These are phyloP conservation scores for Prionace glauca DNA, from an alignment of 2,797 vertebrate species.

Conservation along the genomic window DNA sequence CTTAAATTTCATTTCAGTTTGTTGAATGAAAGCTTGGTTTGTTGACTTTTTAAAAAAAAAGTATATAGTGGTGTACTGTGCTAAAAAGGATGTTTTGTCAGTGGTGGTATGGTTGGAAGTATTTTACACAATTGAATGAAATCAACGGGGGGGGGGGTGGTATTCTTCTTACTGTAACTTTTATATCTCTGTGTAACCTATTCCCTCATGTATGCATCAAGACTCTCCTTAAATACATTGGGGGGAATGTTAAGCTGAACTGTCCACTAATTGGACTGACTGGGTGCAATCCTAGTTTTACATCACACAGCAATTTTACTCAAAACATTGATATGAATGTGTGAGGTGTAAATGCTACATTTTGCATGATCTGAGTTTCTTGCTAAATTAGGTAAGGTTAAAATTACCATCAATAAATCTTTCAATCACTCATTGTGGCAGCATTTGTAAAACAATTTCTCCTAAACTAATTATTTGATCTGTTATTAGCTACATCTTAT, in stretches of 20 bases:
- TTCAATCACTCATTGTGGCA: background rate
- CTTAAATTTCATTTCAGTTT: background rate
- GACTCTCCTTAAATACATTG: background rate
- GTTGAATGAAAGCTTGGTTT: conserved; percentile 4
- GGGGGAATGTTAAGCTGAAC: background rate
- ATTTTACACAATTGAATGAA: background rate
- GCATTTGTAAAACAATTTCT: background rate
- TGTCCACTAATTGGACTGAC: background rate
- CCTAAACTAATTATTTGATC: background rate
- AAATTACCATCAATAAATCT: background rate
- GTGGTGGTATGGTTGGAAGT: background rate
- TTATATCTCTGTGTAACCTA: background rate
- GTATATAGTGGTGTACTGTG: background rate
- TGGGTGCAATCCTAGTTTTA: background rate
- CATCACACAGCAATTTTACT: background rate
- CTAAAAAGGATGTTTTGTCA: background rate
- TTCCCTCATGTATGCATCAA: background rate
- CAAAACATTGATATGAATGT: background rate
- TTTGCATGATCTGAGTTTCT: background rate
- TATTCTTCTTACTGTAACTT: background rate
- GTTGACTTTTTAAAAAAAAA: background rate
- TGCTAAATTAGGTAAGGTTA: background rate
- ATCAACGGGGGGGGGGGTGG: too few relatives aligned
- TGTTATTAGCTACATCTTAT: background rate
- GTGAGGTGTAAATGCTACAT: background rate